Base-by-base conservation (phyloP, 2,113 vertebrate species). In the Dasypus novemcinctus region DNA sequence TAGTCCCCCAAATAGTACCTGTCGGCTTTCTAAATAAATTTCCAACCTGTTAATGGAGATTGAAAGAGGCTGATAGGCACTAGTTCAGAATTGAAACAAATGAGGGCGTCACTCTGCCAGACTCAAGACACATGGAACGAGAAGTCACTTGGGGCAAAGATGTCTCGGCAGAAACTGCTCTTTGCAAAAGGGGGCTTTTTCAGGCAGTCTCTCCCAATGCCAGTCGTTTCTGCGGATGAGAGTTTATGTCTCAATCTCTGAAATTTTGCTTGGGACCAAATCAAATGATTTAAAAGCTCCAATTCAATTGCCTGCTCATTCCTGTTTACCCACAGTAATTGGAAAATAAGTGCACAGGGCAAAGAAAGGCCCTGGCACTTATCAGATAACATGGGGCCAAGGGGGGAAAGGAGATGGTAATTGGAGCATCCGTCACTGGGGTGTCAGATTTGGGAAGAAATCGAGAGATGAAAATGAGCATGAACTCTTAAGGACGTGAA, bases 1-100 rank as follows among this genome's bases (percentile, higher is more conserved):
- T 98, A 98, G 98, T 98, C 96, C 98, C 98, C 98, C 96, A 98
- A 98, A 98, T 98, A 98, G 97, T 98, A 98, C 97, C 98, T 98
- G 98, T 98, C 98, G 95, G 97, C 93, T 98, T 97, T 97, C 98
- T 98, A 98, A 98, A 98, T 98, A 98, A 98, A 98, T 98, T 98
- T 98, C 97, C 97, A 91, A 66, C 96, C 95, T 81, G 96, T 98
- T 99, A 98, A 98, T 98, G 98, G 98, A 98, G 98, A 99, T 98
- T 98, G 98, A 98, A 98, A 97, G 97, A 98, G 98, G 98, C 97
- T 98, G 96, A 96, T 96, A 93, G 90, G 95, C 75, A 33, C 90
- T 85, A 87, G 89, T 90, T 98, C 85, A 76, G 90, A 96, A 98
- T 93, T n/a, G 97, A 97, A 97, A 97, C 97, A 97, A 97, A 98